A percentile compares a stretch with the other conserved stretches of the same genome.
Evolutionary conservation across 2,113 vertebrate genomes (phyloP).

Genomic region (Chrysemys picta): DNA sequence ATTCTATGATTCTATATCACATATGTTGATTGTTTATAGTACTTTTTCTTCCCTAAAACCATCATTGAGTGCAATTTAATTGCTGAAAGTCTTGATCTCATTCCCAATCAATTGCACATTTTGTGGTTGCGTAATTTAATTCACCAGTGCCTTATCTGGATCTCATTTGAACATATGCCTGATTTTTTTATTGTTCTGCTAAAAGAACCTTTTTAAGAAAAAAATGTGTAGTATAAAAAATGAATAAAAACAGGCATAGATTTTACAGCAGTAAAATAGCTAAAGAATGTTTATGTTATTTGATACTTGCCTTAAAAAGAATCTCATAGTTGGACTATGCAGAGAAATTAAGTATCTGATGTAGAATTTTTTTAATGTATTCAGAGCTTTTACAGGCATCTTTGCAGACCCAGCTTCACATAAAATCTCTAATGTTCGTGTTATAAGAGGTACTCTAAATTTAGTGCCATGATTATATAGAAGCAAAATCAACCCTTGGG

Average conservation of each 20-base stretch:
- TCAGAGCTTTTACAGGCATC: neutral
- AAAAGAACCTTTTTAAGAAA: neutral
- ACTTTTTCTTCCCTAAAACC: neutral
- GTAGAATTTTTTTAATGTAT: neutral
- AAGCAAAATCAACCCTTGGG: neutral
- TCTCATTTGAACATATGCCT: neutral
- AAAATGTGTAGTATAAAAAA: neutral
- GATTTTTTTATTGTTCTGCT: neutral
- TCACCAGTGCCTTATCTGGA: neutral
- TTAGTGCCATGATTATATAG: neutral
- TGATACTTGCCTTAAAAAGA: neutral
- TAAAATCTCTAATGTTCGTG: neutral
- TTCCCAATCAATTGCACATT: neutral
- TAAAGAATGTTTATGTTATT: neutral
- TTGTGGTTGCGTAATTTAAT: neutral
- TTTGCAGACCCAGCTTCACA: neutral
- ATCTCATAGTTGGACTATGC: neutral
- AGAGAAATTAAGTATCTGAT: neutral
- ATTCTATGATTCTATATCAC: fast-evolving
- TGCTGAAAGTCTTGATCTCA: neutral
- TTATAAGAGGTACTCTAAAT: neutral
- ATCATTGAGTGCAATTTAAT: neutral
- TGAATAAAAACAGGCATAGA: neutral
- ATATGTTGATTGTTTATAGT: neutral
- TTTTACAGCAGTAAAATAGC: neutral